A percentile compares a stretch with the other conserved stretches of the same genome.
phyloP scores from a whole-genome alignment of 2,797 vertebrate genomes.

The Eurystomus glaucurus region DNA sequence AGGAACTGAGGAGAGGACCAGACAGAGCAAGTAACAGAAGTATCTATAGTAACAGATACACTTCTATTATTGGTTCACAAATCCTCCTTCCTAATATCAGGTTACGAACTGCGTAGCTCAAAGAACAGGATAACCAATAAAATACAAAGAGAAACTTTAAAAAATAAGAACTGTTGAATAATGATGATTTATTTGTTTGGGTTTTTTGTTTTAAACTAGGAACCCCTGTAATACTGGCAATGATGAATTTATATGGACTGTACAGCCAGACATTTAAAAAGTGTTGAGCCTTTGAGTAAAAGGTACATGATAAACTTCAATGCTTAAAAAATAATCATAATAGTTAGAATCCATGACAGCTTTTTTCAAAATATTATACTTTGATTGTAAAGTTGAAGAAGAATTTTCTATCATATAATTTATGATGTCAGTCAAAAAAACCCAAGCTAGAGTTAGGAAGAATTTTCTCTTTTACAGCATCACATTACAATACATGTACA shows the following conservation, averaged over 20 bases:
- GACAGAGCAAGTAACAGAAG: background rate
- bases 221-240: background rate
- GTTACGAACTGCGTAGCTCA: background rate
- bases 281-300: background rate
- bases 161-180: background rate
- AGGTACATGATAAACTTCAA: background rate
- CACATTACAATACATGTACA: background rate
- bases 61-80: background rate
- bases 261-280: background rate
- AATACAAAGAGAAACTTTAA: background rate
- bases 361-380: background rate
- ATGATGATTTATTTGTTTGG: background rate
- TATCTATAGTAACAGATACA: background rate
- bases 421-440: background rate
- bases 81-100: background rate
- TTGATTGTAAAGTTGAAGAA: background rate
- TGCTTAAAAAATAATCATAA: background rate
- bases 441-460: background rate
- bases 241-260: background rate
- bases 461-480: background rate
- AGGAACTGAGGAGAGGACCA: background rate
- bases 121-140: background rate
- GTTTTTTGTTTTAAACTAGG: background rate
- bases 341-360: background rate
- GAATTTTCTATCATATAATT: background rate